Evolutionary conservation across 2,888 invertebrate genomes (phyloP).

Genomic region (Plusia festucae): DNA sequence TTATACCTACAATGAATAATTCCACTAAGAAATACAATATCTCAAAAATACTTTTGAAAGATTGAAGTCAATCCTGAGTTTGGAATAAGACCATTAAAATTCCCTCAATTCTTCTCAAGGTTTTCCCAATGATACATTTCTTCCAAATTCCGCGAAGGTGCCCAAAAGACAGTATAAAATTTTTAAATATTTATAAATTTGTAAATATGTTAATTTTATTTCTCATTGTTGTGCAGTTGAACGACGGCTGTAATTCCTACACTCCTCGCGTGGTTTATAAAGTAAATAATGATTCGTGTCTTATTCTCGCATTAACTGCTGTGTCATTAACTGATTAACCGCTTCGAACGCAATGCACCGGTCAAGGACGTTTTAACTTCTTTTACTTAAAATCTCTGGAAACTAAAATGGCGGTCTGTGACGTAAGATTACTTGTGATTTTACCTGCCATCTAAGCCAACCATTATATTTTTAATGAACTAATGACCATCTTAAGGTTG

Average conservation of each 20-base stretch:
- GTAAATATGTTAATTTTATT: not conserved
- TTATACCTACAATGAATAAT: no score
- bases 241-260: not conserved
- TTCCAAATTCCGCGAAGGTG: not conserved
- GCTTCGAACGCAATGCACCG: constrained; percentile 10
- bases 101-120: no score
- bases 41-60: no score
- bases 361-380: constrained; percentile 38
- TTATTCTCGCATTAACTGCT: constrained; percentile 9
- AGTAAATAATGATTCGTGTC: constrained; percentile 6
- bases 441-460: not conserved
- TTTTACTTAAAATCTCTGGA: constrained; percentile 17
- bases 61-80: no score
- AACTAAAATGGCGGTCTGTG: constrained; percentile 15
- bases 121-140: not conserved
- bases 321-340: constrained; percentile 26
- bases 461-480: not conserved
- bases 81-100: no score
- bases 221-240: not conserved
- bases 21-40: no score
- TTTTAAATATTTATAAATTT: not conserved
- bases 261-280: not conserved
- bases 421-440: constrained; percentile 19
- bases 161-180: not conserved
- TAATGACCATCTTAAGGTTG: not conserved